A percentile compares a stretch with the other conserved stretches of the same genome.
Conservation (phyloP, 2,113 vertebrate genomes). For the Trochalopteron elliotii region DNA sequence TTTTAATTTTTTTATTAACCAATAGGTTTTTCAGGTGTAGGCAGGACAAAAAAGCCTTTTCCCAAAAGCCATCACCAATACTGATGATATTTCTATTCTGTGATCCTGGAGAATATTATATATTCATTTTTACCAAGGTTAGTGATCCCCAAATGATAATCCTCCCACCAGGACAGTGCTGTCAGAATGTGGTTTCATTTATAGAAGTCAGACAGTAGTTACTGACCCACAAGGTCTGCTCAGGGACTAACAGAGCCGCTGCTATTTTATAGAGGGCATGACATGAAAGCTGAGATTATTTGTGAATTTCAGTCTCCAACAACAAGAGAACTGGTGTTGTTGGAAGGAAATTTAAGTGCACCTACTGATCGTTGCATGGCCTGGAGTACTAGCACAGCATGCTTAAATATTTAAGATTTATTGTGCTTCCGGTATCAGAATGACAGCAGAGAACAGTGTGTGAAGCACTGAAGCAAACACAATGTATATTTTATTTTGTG, state of each 20-base stretch:
- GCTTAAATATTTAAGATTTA: constrained; percentile 29
- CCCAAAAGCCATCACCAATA: not conserved
- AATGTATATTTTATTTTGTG: not conserved
- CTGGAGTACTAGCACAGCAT: not conserved
- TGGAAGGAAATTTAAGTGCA: not conserved
- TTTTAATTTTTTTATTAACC: not conserved
- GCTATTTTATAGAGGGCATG: not conserved
- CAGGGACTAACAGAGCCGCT: not conserved
- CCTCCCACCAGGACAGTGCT: not conserved
- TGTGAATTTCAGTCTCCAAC: not conserved
- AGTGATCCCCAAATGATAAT: not conserved
- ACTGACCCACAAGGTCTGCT: not conserved
- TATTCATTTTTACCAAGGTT: not conserved
- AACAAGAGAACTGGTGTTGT: not conserved
- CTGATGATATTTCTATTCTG: not conserved
- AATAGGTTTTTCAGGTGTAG: not conserved
- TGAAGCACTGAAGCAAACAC: not conserved
- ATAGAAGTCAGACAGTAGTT: not conserved
- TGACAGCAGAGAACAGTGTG: not conserved
- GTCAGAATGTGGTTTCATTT: not conserved
- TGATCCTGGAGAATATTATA: not conserved
- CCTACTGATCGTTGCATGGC: not conserved
- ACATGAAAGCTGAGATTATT: not conserved
- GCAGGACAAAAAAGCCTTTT: not conserved
- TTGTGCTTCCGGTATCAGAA: constrained; percentile 1